Evolutionary conservation across 2,113 vertebrate genomes (phyloP).

Genomic region (Pterocles orientalis): DNA sequence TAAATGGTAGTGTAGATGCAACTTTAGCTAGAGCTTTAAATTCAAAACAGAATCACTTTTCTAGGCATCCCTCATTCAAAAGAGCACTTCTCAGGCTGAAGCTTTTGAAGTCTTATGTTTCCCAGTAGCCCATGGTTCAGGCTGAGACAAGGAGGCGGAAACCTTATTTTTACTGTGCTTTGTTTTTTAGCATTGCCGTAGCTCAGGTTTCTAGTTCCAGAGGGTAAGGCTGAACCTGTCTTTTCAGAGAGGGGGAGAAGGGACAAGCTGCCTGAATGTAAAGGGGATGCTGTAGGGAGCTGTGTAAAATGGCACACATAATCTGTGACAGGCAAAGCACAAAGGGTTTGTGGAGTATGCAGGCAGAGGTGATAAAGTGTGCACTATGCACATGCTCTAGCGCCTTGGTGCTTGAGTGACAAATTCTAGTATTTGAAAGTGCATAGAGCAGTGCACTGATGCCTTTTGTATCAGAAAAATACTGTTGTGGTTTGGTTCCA

Average conservation of each 20-base stretch:
- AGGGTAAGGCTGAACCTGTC: neutral
- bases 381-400: accelerated
- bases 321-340: neutral
- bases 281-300: neutral
- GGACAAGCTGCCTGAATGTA: neutral
- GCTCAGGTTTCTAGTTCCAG: neutral
- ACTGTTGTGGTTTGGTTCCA: neutral
- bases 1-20: neutral
- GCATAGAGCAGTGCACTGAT: accelerated
- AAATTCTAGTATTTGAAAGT: neutral
- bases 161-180: neutral
- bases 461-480: neutral
- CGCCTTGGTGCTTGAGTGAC: neutral
- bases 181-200: neutral
- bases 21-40: neutral
- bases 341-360: neutral
- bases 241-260: neutral
- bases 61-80: neutral
- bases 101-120: neutral
- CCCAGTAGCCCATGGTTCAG: neutral
- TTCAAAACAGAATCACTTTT: neutral
- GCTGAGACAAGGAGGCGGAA: neutral
- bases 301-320: neutral
- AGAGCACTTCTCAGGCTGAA: neutral
- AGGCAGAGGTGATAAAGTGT: neutral